Evolutionary conservation across 1,140 invertebrate genomes (phyloP).

Genomic region (Phthorimaea operculella): DNA sequence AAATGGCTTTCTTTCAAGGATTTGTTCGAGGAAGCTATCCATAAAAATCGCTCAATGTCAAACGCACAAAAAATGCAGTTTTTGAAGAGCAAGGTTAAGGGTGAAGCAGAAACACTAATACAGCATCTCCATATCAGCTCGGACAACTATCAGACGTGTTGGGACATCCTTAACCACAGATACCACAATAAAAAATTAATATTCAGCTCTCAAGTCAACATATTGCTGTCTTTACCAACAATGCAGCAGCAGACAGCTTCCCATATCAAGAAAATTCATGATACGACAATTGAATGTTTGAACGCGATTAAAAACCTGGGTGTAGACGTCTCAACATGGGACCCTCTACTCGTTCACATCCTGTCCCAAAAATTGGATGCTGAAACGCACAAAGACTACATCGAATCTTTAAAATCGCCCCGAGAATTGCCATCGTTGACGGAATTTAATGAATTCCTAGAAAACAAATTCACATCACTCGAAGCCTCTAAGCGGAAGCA

Average conservation of each 20-base stretch:
- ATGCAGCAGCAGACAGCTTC: conserved; percentile 15
- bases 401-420: conserved; percentile 12
- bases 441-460: conserved; percentile 18
- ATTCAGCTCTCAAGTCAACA: conserved; percentile 19
- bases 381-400: conserved; percentile 13
- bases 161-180: conserved; percentile 16
- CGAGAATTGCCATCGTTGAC: conserved; percentile 17
- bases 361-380: conserved; percentile 20
- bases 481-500: conserved; percentile 8
- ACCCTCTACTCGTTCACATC: conserved; percentile 16
- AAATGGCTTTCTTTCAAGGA: conserved; percentile 22
- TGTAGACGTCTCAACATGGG: conserved; percentile 15
- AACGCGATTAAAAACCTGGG: conserved; percentile 20
- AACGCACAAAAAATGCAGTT: conserved; percentile 13
- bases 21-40: conserved; percentile 18
- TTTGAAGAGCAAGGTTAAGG: conserved; percentile 10
- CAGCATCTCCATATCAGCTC: conserved; percentile 16
- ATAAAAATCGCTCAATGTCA: conserved; percentile 14
- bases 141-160: conserved; percentile 14
- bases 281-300: conserved; percentile 17
- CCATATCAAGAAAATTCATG: conserved; percentile 15
- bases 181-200: conserved; percentile 16
- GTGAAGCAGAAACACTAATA: conserved; percentile 17
- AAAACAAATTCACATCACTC: conserved; percentile 17
- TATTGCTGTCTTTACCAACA: conserved; percentile 10